Base-by-base conservation (phyloP, 1,140 invertebrate genomes). In the Brachionus plicatilis region DNA sequence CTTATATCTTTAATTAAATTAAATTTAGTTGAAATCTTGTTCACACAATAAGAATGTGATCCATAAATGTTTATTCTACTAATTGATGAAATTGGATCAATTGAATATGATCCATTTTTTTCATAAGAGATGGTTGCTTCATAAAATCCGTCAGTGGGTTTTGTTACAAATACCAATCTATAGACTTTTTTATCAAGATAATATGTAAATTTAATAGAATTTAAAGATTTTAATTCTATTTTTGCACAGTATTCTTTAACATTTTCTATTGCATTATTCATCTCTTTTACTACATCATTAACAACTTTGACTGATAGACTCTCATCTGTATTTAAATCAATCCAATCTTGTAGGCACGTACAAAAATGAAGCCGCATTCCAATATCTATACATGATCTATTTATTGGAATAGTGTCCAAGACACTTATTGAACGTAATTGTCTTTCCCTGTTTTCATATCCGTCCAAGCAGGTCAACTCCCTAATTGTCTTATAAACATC, bases 301-400 rank as follows among this genome's bases (percentile, higher is more conserved):
- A 20, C 17, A 17, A 24, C 53, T 24, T 60, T 60, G 5, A 60
- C 20, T 20, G 53, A 60, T 9, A 17, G 17, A 9, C 1, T 9
- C 0, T 91, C 87, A 0, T 88, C 88, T 0, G 86, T 66, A 43
- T 88, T 76, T 2, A 93, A 87, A 85, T 90, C 87, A 85, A 92
- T 87, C 94, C 94, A 96, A 5, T 92, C 91, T 9, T 24, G 17
- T 4, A 96, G 90, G 87, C 96, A 98, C 20, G 95, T 93, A 87
- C 96, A 98, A 95, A 95, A 98, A 89, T 97, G 96, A 0, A 95
- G 93, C 87, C 95, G 94, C 72, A 97, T 94, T 43, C 93, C 94
- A 3, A 95, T 95, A 88, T 95, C 92, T 14, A 91, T 90, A 88
- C 95, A 97, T 3, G 93, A 94, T 70, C 95, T 91, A 56, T 93